These are phyloP conservation scores for Micropterix aruncella DNA, from an alignment of 2,888 invertebrate genomes.

Conservation along the genomic window DNA sequence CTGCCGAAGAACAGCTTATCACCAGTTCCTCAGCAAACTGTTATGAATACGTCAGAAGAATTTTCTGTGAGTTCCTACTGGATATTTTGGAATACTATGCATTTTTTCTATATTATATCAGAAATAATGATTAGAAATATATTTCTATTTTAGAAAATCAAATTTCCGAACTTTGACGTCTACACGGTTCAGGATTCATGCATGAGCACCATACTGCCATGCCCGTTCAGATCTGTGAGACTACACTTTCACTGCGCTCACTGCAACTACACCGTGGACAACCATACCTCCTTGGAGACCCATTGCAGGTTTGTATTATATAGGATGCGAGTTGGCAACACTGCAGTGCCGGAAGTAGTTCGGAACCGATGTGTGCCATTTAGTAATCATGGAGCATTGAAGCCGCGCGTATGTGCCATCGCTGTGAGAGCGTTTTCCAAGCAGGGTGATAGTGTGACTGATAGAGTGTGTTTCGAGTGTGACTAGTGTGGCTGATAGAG, in stretches of 20 bases:
- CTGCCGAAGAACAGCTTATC: slow-evolving; percentile 56
- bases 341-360: too few relatives aligned
- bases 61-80: slow-evolving; percentile 26
- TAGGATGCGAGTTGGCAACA: too few relatives aligned
- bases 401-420: too few relatives aligned
- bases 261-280: slow-evolving; percentile 74
- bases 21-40: slow-evolving; percentile 26
- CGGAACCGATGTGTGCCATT: too few relatives aligned
- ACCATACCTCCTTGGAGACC: slow-evolving; percentile 60
- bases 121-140: not conserved
- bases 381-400: too few relatives aligned
- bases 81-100: not conserved
- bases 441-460: too few relatives aligned
- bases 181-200: slow-evolving; percentile 49
- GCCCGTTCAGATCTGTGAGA: slow-evolving; percentile 49
- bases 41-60: slow-evolving; percentile 30
- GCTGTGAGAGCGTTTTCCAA: too few relatives aligned
- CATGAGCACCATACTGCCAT: slow-evolving; percentile 50
- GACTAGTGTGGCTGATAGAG: too few relatives aligned
- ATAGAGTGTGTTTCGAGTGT: too few relatives aligned
- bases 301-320: too few relatives aligned
- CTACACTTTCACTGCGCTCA: slow-evolving; percentile 81
- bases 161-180: slow-evolving; percentile 48
- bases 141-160: slow-evolving; percentile 33
- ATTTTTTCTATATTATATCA: not conserved